Percentiles rank a stretch among this genome's conserved stretches.
phyloP scores from a whole-genome alignment of 2,888 invertebrate species.

The Calliphora vomitoria region DNA sequence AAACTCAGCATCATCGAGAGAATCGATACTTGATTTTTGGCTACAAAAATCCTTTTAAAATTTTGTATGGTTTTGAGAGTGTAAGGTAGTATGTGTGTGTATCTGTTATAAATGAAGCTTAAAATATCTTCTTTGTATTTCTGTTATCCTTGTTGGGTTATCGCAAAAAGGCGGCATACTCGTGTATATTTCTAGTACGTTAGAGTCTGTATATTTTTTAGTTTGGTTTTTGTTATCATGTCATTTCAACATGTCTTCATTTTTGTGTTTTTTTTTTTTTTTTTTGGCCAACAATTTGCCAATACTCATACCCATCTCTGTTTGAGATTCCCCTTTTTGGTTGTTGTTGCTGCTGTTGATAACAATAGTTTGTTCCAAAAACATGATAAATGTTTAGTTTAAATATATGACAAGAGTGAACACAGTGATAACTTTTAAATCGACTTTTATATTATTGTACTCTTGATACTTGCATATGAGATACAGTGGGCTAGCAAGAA shows the following conservation, averaged over 20 bases:
- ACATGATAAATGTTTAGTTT: conserved; percentile 69
- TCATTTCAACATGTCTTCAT: conserved; percentile 22
- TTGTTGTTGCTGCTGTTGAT: conserved; percentile 26
- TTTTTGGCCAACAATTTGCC: conserved; percentile 39
- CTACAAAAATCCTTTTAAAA: conserved; percentile 9
- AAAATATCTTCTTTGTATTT: conserved; percentile 41
- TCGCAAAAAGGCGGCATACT: conserved; percentile 58
- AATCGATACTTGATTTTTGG: conserved; percentile 57
- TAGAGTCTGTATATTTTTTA: not conserved
- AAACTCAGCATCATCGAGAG: conserved; percentile 16
- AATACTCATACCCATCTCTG: conserved; percentile 1
- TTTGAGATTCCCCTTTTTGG: conserved; percentile 1
- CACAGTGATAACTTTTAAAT: conserved; percentile 37
- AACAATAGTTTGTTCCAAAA: conserved; percentile 68
- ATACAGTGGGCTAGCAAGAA: not conserved
- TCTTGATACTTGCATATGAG: not conserved
- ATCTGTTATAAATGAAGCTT: conserved; percentile 3
- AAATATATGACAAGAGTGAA: conserved; percentile 54
- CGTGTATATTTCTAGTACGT: not conserved
- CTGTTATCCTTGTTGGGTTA: conserved; percentile 62
- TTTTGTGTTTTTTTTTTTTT: not conserved
- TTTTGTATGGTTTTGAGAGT: not conserved
- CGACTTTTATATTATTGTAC: conserved; percentile 9
- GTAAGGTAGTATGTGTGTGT: not conserved
- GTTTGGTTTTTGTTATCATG: conserved; percentile 42